phyloP scores from a whole-genome alignment of 2,888 invertebrate genomes.

The Lutraria lutraria region DNA sequence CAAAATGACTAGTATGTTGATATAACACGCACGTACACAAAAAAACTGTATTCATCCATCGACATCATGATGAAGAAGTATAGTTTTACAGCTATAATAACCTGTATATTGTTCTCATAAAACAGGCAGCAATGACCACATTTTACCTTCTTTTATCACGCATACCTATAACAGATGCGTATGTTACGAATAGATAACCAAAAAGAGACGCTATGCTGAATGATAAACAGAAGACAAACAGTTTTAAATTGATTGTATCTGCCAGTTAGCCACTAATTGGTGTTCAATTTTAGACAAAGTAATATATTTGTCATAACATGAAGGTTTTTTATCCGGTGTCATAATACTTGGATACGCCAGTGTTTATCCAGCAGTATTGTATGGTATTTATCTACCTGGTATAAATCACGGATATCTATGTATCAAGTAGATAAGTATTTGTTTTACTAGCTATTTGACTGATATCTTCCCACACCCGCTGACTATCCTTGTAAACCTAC shows the following conservation, averaged over 20 bases:
- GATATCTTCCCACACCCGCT: constrained; percentile 3
- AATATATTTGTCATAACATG: constrained; percentile 17
- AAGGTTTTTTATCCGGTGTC: not conserved
- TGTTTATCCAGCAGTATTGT: not conserved
- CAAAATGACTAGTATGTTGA: no score
- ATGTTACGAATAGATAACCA: not conserved
- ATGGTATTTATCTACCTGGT: not conserved
- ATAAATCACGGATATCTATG: not conserved
- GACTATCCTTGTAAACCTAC: not conserved
- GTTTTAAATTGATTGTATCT: constrained; percentile 11
- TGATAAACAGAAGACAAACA: not conserved
- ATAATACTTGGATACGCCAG: not conserved
- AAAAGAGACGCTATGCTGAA: not conserved
- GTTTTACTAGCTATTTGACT: constrained; percentile 4
- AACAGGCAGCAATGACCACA: not conserved
- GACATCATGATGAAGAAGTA: not conserved
- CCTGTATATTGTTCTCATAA: not conserved
- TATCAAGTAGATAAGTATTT: not conserved
- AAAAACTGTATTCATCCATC: not conserved
- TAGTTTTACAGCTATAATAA: not conserved
- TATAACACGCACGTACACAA: not conserved
- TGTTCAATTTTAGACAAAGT: not conserved
- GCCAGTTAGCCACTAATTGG: constrained; percentile 13
- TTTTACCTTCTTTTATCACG: not conserved
- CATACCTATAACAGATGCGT: not conserved